Conservation (phyloP, 2,113 vertebrate genomes). For the Coturnix japonica region DNA sequence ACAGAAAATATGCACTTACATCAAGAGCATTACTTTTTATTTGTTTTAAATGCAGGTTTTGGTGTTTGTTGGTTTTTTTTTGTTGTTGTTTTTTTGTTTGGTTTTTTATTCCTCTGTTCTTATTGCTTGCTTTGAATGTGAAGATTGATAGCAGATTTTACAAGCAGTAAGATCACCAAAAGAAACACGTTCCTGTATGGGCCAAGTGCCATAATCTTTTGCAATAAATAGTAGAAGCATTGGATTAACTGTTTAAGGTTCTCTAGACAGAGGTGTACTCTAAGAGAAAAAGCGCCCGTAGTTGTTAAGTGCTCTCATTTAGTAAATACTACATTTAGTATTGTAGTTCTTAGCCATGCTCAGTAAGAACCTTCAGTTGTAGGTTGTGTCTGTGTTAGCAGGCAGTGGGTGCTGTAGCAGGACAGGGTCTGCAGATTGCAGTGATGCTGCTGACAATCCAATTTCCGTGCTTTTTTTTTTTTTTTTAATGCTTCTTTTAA, state of each 20-base stretch:
- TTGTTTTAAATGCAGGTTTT: not conserved
- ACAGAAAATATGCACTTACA: not conserved
- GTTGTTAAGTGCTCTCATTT: not conserved
- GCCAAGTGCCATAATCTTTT: not conserved
- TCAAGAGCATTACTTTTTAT: not conserved
- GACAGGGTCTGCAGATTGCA: not conserved
- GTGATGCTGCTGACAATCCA: not conserved
- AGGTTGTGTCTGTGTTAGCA: not conserved
- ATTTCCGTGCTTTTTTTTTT: not conserved
- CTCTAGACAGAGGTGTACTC: not conserved
- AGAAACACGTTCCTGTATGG: not conserved
- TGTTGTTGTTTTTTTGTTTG: not conserved
- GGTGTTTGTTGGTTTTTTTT: not conserved
- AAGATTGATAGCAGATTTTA: not conserved
- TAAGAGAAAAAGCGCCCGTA: not conserved
- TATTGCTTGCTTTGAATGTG: not conserved
- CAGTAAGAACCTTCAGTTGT: not conserved
- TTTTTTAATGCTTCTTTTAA: not conserved
- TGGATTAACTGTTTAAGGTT: not conserved
- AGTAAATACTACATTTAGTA: too few relatives aligned
- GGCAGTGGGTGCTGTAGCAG: not conserved
- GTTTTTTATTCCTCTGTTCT: not conserved
- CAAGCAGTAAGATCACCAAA: not conserved
- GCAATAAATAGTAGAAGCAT: not conserved
- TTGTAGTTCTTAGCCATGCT: not conserved